Percentiles rank a stretch among this genome's conserved stretches.
phyloP scores from a whole-genome alignment of 2,797 vertebrate genomes.

The Tachyglossus aculeatus region DNA sequence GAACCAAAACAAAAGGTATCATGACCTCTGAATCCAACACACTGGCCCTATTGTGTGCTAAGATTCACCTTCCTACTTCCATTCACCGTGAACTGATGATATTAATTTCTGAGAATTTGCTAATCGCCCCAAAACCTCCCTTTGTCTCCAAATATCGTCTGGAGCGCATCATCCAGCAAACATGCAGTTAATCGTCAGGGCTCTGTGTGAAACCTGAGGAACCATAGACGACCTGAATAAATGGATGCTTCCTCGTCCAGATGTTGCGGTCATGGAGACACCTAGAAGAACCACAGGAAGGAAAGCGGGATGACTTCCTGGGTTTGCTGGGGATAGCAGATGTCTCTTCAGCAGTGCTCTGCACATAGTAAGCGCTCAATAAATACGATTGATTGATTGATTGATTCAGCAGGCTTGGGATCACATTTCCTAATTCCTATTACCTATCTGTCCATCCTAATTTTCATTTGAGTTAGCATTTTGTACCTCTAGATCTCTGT shows the following conservation, averaged over 20 bases:
- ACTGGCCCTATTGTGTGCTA: fast-evolving
- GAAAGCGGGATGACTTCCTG: slow-evolving; percentile 54
- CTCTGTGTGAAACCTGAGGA: slow-evolving; percentile 49
- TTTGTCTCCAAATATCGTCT: background rate
- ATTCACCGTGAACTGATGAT: background rate
- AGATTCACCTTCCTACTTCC: background rate
- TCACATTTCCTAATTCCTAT: no score
- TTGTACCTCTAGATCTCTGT: no score
- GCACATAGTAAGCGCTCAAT: no score
- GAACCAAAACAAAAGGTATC: no score
- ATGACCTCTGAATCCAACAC: fast-evolving
- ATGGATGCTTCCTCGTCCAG: slow-evolving; percentile 48
- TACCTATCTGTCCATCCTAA: no score
- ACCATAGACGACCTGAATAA: slow-evolving; percentile 62
- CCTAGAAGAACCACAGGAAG: slow-evolving; percentile 68
- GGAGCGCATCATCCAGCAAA: background rate
- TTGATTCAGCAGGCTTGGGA: no score
- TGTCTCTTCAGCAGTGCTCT: slow-evolving; percentile 61
- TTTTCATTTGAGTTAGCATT: no score
- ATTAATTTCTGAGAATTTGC: background rate
- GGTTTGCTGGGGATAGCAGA: slow-evolving; percentile 47
- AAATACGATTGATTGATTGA: no score
- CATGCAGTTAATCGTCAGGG: slow-evolving; percentile 38
- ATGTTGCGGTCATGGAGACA: slow-evolving; percentile 67
- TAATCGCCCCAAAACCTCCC: background rate